Evolutionary conservation across 2,797 vertebrate species (phyloP).

Genomic region (Pseudopleuronectes americanus): DNA sequence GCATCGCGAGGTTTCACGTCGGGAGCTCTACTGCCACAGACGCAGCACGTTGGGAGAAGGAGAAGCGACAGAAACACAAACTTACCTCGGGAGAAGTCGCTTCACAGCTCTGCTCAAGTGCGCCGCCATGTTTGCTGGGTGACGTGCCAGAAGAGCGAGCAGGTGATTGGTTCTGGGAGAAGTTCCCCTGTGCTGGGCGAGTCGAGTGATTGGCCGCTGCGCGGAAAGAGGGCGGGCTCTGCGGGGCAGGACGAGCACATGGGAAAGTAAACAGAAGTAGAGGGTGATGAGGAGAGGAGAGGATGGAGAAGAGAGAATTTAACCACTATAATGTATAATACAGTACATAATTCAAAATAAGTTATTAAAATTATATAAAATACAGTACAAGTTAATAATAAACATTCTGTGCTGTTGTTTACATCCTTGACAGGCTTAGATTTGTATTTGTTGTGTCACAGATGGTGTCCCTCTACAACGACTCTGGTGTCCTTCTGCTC

Average conservation of each 20-base stretch:
- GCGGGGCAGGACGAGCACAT: conserved; percentile 32
- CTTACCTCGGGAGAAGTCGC: conserved; percentile 78
- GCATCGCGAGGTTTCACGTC: rapidly evolving
- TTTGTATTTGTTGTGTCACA: conserved; percentile 17
- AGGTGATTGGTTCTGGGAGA: conserved; percentile 69
- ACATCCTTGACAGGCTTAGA: background rate
- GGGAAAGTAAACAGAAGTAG: conserved; percentile 59
- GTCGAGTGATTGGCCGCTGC: conserved; percentile 66
- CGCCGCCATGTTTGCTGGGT: conserved; percentile 80
- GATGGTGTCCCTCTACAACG: conserved; percentile 59
- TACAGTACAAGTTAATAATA: too few relatives aligned
- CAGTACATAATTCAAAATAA: background rate
- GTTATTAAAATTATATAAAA: background rate
- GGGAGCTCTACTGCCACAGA: rapidly evolving
- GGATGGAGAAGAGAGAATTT: background rate
- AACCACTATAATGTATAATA: background rate
- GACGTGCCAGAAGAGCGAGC: conserved; percentile 5
- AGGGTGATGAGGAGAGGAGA: background rate
- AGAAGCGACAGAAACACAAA: conserved; percentile 2
- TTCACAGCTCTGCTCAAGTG: conserved; percentile 61
- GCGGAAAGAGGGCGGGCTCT: conserved; percentile 28
- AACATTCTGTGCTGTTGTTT: background rate
- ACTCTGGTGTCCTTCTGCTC: conserved; percentile 61
- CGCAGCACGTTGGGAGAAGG: background rate
- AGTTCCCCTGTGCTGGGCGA: background rate